Percentiles rank a stretch among this genome's conserved stretches.
These are phyloP conservation scores for Myocastor coypus DNA, from an alignment of 2,113 vertebrate species.

Conservation along the genomic window DNA sequence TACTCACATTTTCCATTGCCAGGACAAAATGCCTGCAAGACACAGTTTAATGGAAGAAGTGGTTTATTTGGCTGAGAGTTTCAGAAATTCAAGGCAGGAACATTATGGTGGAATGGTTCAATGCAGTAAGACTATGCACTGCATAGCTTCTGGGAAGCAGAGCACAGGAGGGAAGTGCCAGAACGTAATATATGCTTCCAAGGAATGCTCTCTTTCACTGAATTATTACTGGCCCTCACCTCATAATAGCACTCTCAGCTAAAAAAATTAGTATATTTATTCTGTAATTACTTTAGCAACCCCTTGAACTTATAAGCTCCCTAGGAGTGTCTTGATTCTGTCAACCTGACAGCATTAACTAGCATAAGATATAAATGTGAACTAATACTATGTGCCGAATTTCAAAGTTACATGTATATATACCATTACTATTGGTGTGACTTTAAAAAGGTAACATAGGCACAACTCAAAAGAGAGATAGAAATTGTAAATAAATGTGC, in stretches of 20 bases:
- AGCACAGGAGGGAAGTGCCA: not conserved
- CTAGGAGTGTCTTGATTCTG: not conserved
- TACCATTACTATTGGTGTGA: not conserved
- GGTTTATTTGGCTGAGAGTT: not conserved
- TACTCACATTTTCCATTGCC: not conserved
- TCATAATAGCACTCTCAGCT: not conserved
- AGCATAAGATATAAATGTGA: not conserved
- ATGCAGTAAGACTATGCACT: not conserved
- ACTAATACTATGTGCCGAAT: not conserved
- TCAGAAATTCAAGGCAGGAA: not conserved
- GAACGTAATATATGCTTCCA: not conserved
- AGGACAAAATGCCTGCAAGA: not conserved
- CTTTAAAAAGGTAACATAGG: conserved; percentile 5
- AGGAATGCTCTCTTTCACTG: not conserved
- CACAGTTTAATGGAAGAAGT: not conserved
- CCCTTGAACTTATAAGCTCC: not conserved
- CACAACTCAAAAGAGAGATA: not conserved
- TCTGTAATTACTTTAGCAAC: not conserved
- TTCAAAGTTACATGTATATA: not conserved
- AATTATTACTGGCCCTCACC: not conserved
- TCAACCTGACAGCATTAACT: not conserved
- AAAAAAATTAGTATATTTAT: not conserved
- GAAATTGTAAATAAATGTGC: not conserved
- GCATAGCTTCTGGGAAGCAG: not conserved
- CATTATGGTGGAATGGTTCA: not conserved